Evolutionary conservation across 2,113 vertebrate genomes (phyloP), one percentile per base, ranked within the genome.

Genomic region (Stigmatopora nigra): DNA sequence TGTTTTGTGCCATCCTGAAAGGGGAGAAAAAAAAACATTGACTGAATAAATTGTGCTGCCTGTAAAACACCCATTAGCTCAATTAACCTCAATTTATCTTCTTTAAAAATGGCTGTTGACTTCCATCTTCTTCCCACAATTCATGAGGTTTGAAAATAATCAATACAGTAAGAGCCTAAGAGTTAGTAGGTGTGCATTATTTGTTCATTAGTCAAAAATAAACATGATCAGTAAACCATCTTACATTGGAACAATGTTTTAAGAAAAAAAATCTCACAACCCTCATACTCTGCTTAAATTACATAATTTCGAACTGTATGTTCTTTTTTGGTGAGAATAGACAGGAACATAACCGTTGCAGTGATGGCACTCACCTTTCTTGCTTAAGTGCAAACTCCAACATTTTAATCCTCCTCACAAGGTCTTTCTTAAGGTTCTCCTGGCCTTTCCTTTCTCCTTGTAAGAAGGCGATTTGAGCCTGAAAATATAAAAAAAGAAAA

Each of bases 391-490:
- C 90, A 1, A 87, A 91, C 65, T 91, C 90, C 77, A 91, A 85
- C 90, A 91, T 91, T 82, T 91, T 91, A 71, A 91, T 91, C 86
- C 90, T 88, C 70, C 90, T 81, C 76, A 91, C 90, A 64, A 91
- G 86, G 75, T 91, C 90, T 63, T 91, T 90, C 84, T 91, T 91
- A 70, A 91, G 69, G 76, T 91, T 91, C 78, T 91, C 90, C 80
- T 91, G 90, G 63, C 90, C 90, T 79, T 90, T 91, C 79, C 90
- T 83, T 74, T 91, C 90, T 5, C 90, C 90, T 78, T 91, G 90
- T 56, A 91, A 84, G 78, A 91, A 91, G 22, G 90, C 89, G 0
- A 90, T 90, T 77, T 91, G 90, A 64, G 90, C 90, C 90, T 91
- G 79, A 16, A 73, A 81, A 64, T 59, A 74, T 41, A 80, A 59